phyloP scores from a whole-genome alignment of 2,797 vertebrate genomes.

The Coluber constrictor region DNA sequence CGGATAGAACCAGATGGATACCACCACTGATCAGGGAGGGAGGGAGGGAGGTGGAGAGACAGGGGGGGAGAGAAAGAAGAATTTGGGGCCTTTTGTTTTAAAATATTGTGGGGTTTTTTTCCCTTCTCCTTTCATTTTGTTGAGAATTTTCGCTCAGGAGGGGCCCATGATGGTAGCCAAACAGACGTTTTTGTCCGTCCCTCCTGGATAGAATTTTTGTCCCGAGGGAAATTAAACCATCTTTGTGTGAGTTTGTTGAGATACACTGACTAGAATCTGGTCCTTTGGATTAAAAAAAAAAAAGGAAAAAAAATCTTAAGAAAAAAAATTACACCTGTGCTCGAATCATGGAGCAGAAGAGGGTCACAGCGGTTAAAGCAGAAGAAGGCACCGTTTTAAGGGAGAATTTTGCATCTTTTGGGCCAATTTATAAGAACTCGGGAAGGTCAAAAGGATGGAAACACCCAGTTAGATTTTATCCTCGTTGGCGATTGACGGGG shows the following conservation, averaged over 20 bases:
- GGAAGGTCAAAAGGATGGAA: neutral
- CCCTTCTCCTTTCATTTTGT: neutral
- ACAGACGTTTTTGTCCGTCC: neutral
- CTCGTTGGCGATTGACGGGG: neutral
- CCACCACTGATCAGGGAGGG: too few species aligned
- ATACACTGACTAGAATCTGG: neutral
- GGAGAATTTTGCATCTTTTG: neutral
- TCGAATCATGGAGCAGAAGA: constrained; percentile 8
- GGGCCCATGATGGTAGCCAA: neutral
- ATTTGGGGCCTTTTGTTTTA: neutral
- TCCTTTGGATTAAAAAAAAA: constrained; percentile 11
- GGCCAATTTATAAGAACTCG: neutral
- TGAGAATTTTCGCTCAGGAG: neutral
- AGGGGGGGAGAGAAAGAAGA: neutral
- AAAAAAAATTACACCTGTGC: constrained; percentile 38
- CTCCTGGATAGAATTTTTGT: neutral
- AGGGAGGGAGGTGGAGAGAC: too few species aligned
- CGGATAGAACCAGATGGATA: too few species aligned
- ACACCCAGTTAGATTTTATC: neutral
- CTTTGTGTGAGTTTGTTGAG: constrained; percentile 1
- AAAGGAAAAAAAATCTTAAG: neutral
- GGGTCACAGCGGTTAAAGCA: constrained; percentile 1
- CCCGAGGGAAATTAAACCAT: neutral
- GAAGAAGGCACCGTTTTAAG: neutral
- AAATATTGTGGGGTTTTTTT: neutral